phyloP scores from a whole-genome alignment of 2,888 invertebrate species.

The Bursaphelenchus okinawaensis region DNA sequence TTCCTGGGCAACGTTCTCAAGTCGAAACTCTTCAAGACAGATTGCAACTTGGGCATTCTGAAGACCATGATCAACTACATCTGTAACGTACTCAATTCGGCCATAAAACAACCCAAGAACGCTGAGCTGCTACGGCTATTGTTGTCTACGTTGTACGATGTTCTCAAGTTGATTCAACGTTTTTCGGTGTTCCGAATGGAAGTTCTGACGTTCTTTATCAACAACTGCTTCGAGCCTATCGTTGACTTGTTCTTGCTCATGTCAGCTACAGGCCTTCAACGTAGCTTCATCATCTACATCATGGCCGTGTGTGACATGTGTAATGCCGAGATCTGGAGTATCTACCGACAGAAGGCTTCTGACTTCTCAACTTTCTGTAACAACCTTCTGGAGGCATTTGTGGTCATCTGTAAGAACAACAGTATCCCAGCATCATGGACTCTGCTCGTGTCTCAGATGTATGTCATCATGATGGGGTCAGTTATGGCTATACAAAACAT shows the following conservation, averaged over 20 bases:
- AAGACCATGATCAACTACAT: not conserved
- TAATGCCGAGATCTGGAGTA: not conserved
- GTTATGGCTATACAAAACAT: too few relatives aligned
- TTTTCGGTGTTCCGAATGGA: not conserved
- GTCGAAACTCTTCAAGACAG: not conserved
- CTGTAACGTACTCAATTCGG: not conserved
- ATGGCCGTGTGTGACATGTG: not conserved
- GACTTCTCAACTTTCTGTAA: not conserved
- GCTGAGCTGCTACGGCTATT: not conserved
- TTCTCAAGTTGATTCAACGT: not conserved
- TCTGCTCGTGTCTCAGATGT: not conserved
- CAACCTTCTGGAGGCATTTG: not conserved
- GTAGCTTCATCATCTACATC: not conserved
- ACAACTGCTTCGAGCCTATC: not conserved
- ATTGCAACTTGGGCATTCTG: not conserved
- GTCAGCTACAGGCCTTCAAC: not conserved
- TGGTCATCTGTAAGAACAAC: not conserved
- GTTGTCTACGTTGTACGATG: not conserved
- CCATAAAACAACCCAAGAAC: not conserved
- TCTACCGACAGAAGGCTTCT: not conserved
- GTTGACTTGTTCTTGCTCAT: not conserved
- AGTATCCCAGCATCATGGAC: not conserved
- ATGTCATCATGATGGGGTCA: not conserved
- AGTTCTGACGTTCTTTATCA: not conserved
- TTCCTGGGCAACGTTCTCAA: not conserved